Evolutionary conservation across 2,888 invertebrate genomes (phyloP).

Genomic region (Drosophila hamatofila): DNA sequence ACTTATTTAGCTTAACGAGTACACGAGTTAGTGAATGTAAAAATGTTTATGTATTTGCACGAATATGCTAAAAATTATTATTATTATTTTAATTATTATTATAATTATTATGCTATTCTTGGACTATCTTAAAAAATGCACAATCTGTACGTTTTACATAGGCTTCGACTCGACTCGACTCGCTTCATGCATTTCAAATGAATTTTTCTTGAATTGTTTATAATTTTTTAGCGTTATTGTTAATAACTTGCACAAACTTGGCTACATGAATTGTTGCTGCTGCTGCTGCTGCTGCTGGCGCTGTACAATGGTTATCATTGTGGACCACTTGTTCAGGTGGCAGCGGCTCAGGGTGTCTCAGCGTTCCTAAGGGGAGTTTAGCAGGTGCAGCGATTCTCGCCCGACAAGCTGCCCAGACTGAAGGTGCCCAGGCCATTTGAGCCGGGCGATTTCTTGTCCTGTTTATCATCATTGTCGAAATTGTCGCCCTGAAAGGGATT

Average conservation of each 20-base stretch:
- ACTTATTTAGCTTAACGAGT: constrained; percentile 68
- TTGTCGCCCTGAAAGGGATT: constrained; percentile 84
- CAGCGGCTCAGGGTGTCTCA: constrained; percentile 12
- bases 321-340: constrained; percentile 65
- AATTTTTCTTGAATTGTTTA: constrained; percentile 11
- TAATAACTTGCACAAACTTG: constrained; percentile 42
- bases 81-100: constrained; percentile 37
- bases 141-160: constrained; percentile 71
- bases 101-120: constrained; percentile 75
- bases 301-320: constrained; percentile 35
- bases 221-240: constrained; percentile 24
- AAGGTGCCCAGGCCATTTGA: constrained; percentile 85
- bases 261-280: constrained; percentile 39
- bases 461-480: constrained; percentile 85
- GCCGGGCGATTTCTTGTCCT: constrained; percentile 85
- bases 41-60: constrained; percentile 68
- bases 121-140: constrained; percentile 80
- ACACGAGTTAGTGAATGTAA: constrained; percentile 65
- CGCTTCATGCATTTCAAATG: constrained; percentile 56
- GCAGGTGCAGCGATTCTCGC: constrained; percentile 85
- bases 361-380: constrained; percentile 57
- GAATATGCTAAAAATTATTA: constrained; percentile 76
- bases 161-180: constrained; percentile 17
- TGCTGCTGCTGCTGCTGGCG: constrained; percentile 18
- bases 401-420: constrained; percentile 84